A percentile compares a stretch with the other conserved stretches of the same genome.
These are phyloP conservation scores for Esox masquinongy DNA, from an alignment of 2,797 vertebrate species.

Conservation along the genomic window DNA sequence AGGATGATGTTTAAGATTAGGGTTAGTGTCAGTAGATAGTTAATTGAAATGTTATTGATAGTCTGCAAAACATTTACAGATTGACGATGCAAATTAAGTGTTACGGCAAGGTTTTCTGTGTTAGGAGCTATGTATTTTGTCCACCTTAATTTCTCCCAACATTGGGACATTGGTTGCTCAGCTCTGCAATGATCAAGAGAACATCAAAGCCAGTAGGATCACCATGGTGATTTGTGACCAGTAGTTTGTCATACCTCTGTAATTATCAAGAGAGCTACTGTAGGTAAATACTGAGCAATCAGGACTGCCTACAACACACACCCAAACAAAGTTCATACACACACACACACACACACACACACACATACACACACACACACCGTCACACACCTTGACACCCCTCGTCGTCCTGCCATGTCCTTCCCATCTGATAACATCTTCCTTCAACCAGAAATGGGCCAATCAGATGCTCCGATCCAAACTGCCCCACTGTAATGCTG, in stretches of 20 bases:
- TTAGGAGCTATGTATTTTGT: not conserved
- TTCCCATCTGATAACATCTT: conserved; percentile 58
- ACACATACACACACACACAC: not conserved
- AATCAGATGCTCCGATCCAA: conserved; percentile 16
- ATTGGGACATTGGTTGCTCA: not conserved
- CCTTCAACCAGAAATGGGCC: conserved; percentile 25
- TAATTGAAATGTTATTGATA: no score
- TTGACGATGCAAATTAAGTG: no score
- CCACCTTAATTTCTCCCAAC: not conserved
- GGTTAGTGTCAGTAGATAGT: no score
- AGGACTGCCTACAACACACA: conserved; percentile 6
- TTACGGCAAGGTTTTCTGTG: not conserved
- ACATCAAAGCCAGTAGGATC: conserved; percentile 38
- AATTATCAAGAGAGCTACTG: conserved; percentile 50
- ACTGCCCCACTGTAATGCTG: conserved; percentile 40
- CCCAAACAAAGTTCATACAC: not conserved
- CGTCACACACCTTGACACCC: not conserved
- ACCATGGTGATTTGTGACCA: conserved; percentile 40
- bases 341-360: conserved; percentile 1
- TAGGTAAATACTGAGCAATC: conserved; percentile 41
- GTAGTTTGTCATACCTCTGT: conserved; percentile 43
- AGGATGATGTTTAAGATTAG: no score
- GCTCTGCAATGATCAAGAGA: conserved; percentile 5
- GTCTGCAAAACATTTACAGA: no score
- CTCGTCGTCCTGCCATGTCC: not conserved